A percentile compares a stretch with the other conserved stretches of the same genome.
phyloP scores from a whole-genome alignment of 2,113 vertebrate species.

The Passer domesticus region DNA sequence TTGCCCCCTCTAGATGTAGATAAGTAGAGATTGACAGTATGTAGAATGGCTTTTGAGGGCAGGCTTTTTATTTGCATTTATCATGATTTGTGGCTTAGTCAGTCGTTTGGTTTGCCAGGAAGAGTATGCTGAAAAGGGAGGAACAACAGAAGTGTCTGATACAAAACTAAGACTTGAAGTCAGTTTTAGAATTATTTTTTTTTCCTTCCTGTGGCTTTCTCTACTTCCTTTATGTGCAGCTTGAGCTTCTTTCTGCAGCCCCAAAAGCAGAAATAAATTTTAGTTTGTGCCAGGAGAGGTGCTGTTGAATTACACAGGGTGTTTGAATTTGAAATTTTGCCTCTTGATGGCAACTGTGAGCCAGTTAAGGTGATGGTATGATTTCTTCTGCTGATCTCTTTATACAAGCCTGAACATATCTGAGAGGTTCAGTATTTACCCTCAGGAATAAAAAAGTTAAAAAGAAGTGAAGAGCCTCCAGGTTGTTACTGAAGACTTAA shows the following conservation, averaged over 20 bases:
- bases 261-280: constrained; percentile 17
- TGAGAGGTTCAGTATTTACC: background rate
- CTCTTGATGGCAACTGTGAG: constrained; percentile 30
- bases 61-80: background rate
- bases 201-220: constrained; percentile 17
- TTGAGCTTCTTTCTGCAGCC: constrained; percentile 24
- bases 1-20: background rate
- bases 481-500: background rate
- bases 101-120: background rate
- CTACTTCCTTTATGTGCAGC: constrained; percentile 38
- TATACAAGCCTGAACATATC: background rate
- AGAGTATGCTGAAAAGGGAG: background rate
- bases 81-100: background rate
- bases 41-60: background rate
- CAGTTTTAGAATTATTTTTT: background rate
- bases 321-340: background rate
- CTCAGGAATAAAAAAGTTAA: background rate
- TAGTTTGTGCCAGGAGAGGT: background rate
- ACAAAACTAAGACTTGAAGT: background rate
- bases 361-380: background rate
- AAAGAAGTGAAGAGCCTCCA: background rate
- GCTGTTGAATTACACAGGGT: background rate
- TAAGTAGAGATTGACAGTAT: background rate
- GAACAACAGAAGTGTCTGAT: background rate
- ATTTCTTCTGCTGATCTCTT: background rate